Evolutionary conservation across 2,797 vertebrate genomes (phyloP), one percentile per base, ranked within the genome.

Genomic region (Mormyrops boulengeri): DNA sequence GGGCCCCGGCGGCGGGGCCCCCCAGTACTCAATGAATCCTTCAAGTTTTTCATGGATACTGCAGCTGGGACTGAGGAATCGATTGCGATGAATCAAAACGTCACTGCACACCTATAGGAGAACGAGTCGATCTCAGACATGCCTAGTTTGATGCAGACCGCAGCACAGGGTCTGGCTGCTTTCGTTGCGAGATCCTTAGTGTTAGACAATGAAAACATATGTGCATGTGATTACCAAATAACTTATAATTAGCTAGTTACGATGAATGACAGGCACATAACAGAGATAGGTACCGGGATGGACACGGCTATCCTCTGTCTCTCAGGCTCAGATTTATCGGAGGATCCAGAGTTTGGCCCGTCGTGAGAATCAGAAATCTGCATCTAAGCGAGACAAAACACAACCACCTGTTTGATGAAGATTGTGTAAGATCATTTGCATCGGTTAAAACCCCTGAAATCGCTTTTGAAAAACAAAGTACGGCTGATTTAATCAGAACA

Each of bases 241-340:
- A 47, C 19, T 17, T 49, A 2, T 52, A 50, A 17, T 86, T 52
- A 52, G 90, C 94, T 95, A 93, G 91, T 91, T 41, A 89, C 90
- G 88, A 92, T 90, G 38, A 60, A 47, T 11, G 14, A 88, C 80
- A 92, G 91, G 90, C 88, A 52, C 91, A 19, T 91, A 87, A 90
- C 92, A 92, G 92, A 93, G 94, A 93, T 90, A 91, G 91, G 93
- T 96, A 96, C 96, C 95, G 95, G 95, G 94, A 96, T 96, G 90
- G 96, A 96, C 91, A 95, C 94, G 96, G 96, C 95, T 88, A 94
- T 96, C 87, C 92, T 95, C 93, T 95, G 94, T 93, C 92, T 95
- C 92, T 91, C 90, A 93, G 90, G 92, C 89, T 94, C 94, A 93
- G 94, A 95, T 94, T 95, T 96, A 95, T 93, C 95, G 91, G 95